A percentile compares a stretch with the other conserved stretches of the same genome.
Evolutionary conservation across 2,888 invertebrate species (phyloP).

Genomic region (Chesias legatella): DNA sequence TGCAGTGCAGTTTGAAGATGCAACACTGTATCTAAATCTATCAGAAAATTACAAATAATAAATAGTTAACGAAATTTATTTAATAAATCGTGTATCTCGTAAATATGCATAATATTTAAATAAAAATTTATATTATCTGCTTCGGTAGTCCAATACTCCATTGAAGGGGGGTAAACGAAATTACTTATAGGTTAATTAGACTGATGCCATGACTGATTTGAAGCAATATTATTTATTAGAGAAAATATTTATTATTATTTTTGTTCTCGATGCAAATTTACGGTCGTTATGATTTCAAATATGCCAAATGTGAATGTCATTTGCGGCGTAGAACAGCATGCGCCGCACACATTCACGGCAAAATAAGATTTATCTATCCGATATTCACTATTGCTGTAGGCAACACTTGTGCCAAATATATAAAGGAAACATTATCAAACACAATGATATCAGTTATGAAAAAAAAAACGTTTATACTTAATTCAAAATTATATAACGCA

Average conservation of each 20-base stretch:
- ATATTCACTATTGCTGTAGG: conserved; percentile 25
- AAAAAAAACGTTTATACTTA: conserved; percentile 54
- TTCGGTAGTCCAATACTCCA: conserved; percentile 42
- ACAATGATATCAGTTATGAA: conserved; percentile 57
- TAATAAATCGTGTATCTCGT: conserved; percentile 7
- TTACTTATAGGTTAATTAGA: conserved; percentile 54
- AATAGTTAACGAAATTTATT: conserved; percentile 4
- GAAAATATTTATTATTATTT: conserved; percentile 44
- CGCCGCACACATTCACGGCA: conserved; percentile 11
- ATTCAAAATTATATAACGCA: conserved; percentile 57
- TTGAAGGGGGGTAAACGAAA: conserved; percentile 31
- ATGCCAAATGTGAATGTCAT: conserved; percentile 30
- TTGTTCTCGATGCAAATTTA: conserved; percentile 28
- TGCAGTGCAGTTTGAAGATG: too few species aligned
- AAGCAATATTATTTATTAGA: conserved; percentile 78
- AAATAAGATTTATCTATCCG: conserved; percentile 18
- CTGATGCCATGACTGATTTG: conserved; percentile 75
- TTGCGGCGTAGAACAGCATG: conserved; percentile 3
- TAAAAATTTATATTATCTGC: conserved; percentile 25
- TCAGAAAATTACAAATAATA: too few species aligned
- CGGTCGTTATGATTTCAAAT: conserved; percentile 15
- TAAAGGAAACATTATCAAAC: conserved; percentile 49
- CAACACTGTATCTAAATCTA: too few species aligned
- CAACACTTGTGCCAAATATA: conserved; percentile 68
- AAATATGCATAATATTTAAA: conserved; percentile 16